Base-by-base conservation (phyloP, 2,888 invertebrate genomes). In the Antitype chi region DNA sequence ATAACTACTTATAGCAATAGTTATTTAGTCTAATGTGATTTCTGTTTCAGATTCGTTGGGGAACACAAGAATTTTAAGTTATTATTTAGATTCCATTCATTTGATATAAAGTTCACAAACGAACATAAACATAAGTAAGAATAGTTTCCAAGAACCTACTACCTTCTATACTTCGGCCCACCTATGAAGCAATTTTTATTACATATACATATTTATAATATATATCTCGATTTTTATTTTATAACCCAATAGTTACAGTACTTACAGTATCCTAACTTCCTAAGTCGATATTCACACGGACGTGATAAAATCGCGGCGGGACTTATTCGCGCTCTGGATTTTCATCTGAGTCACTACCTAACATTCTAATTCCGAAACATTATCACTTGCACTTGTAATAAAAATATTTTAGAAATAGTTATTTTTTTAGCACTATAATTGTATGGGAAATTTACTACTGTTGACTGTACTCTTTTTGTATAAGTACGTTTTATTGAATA, bases 11-110 rank as follows among this genome's bases (percentile, higher is more conserved):
- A 66, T 23, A 23, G 52, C 28, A 28, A 66, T 38, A 25, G 15
- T 52, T 32, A 55, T 53, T 55, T 20, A 68, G 11, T 25, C 23
- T 28, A 49, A n/a, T 62, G 0, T 67, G 1, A 63, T 67, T 75
- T 91, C 92, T 93, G 85, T 97, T 97, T 78, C 96, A 97, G 97
- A 97, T 97, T 86, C 97, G 97, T 90, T 97, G 97, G 97, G 97
- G 97, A 87, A 95, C 97, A 85, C 97, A 97, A 94, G 97, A 97
- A 91, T 97, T 97, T 91, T 97, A 96, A 95, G 74, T 67, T 47
- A 47, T 47, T 47, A 47, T 47, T 47, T 13, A 69, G 32, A 47
- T 78, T 71, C 53, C 64, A 57, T 69, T 80, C 47, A 60, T 60
- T 81, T 64, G 53, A 55, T 70, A 55, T 70, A 60, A 57, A 70